Conservation (phyloP, 2,113 vertebrate genomes). For the Charina bottae region DNA sequence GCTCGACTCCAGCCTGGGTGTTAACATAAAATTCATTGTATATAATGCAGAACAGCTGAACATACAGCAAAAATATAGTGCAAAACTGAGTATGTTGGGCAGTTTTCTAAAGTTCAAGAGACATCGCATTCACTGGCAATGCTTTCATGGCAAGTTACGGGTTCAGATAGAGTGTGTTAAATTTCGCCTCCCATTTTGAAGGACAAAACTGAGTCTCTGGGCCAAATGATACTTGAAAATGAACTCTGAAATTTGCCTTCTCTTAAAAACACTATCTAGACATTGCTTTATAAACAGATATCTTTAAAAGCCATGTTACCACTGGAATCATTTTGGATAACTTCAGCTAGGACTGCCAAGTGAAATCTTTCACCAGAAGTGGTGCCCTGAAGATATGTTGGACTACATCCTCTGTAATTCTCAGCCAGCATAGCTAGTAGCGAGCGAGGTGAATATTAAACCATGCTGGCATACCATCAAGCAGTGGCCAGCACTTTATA, state of each 20-base stretch:
- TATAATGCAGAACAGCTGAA: conserved; percentile 71
- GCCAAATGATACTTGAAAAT: background rate
- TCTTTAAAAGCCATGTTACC: background rate
- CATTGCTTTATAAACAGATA: background rate
- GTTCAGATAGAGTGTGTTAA: background rate
- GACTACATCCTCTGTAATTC: background rate
- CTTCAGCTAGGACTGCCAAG: background rate
- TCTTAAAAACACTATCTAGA: background rate
- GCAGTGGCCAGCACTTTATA: background rate
- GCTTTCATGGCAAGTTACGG: conserved; percentile 40
- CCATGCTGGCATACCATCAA: background rate
- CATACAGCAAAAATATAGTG: conserved; percentile 65
- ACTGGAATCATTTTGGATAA: background rate
- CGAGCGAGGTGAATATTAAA: background rate
- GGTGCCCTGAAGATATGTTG: background rate
- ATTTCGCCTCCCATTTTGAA: background rate
- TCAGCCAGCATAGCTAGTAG: background rate
- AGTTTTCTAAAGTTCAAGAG: conserved; percentile 61
- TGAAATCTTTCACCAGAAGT: background rate
- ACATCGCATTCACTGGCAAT: conserved; percentile 61
- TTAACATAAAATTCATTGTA: conserved; percentile 70
- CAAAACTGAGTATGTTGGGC: conserved; percentile 49
- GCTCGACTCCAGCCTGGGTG: conserved; percentile 68
- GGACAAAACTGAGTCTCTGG: conserved; percentile 9
- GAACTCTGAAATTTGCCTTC: background rate